These are phyloP conservation scores for Alsophila aescularia DNA, from an alignment of 2,888 invertebrate species.

Conservation along the genomic window DNA sequence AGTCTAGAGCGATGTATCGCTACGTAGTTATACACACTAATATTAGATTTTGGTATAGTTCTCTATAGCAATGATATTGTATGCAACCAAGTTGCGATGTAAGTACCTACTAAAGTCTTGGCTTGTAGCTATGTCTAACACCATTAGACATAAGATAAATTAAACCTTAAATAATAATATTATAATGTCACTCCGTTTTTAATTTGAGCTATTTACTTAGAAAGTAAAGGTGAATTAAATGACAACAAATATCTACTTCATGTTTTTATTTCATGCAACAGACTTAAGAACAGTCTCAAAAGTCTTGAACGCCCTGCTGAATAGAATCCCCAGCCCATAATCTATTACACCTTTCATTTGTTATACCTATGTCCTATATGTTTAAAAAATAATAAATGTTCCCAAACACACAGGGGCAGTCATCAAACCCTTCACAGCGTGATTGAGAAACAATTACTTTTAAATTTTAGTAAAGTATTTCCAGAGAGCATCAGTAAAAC, in stretches of 20 bases:
- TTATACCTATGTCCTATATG: too few species aligned
- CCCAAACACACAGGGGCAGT: too few species aligned
- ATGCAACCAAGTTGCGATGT: conserved; percentile 69
- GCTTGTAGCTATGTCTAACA: conserved; percentile 44
- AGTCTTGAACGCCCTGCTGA: too few species aligned
- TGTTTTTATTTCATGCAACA: conserved; percentile 12
- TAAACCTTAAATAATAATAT: conserved; percentile 71
- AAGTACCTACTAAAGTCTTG: conserved; percentile 55
- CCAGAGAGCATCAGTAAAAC: too few species aligned
- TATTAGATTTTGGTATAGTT: conserved; percentile 50
- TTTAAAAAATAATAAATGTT: too few species aligned
- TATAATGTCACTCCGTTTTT: conserved; percentile 46
- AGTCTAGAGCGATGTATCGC: conserved; percentile 74
- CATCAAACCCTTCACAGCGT: too few species aligned
- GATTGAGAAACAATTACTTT: too few species aligned
- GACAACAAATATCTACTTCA: conserved; percentile 18
- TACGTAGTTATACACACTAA: conserved; percentile 49
- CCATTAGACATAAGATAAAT: conserved; percentile 54
- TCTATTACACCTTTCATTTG: too few species aligned
- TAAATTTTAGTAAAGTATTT: too few species aligned
- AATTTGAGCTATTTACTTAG: conserved; percentile 43
- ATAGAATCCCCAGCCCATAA: too few species aligned
- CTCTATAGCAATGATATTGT: conserved; percentile 50
- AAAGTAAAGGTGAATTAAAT: conserved; percentile 33
- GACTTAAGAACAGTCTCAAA: background rate